These are phyloP conservation scores for Diabrotica virgifera DNA, from an alignment of 1,140 invertebrate species.

Conservation along the genomic window DNA sequence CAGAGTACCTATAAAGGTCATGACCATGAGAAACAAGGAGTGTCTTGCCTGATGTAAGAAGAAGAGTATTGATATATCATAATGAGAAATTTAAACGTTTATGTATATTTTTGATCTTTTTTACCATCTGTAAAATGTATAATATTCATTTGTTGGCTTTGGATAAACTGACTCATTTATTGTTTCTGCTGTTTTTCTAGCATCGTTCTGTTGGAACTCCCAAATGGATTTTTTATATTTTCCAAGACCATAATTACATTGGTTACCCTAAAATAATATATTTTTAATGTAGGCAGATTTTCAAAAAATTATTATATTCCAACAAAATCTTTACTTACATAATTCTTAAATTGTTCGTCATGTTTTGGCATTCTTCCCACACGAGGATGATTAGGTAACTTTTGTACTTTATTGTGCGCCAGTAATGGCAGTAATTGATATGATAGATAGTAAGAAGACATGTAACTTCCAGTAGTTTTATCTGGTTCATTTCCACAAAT, in stretches of 20 bases:
- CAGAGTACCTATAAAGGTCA: too few species aligned
- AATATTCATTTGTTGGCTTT: constrained; percentile 12
- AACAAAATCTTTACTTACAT: background rate
- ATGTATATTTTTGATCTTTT: constrained; percentile 1
- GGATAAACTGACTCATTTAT: constrained; percentile 7
- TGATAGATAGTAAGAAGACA: constrained; percentile 28
- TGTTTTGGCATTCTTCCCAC: constrained; percentile 3
- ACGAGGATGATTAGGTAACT: background rate
- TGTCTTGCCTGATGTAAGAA: too few species aligned
- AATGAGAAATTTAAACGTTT: too few species aligned
- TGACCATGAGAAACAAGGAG: too few species aligned
- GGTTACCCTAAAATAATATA: constrained; percentile 20
- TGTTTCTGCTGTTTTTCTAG: constrained; percentile 7
- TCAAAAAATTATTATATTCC: too few species aligned
- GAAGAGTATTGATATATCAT: too few species aligned
- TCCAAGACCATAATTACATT: constrained; percentile 18
- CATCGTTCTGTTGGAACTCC: constrained; percentile 19
- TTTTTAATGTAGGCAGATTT: too few species aligned
- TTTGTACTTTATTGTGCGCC: too few species aligned
- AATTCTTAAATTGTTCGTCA: background rate
- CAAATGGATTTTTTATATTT: constrained; percentile 20
- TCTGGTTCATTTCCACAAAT: constrained; percentile 13
- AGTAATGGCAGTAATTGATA: constrained; percentile 17
- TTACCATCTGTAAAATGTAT: constrained; percentile 10
- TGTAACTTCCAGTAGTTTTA: constrained; percentile 25